Evolutionary conservation across 2,888 invertebrate species (phyloP).

Genomic region (Syritta pipiens): DNA sequence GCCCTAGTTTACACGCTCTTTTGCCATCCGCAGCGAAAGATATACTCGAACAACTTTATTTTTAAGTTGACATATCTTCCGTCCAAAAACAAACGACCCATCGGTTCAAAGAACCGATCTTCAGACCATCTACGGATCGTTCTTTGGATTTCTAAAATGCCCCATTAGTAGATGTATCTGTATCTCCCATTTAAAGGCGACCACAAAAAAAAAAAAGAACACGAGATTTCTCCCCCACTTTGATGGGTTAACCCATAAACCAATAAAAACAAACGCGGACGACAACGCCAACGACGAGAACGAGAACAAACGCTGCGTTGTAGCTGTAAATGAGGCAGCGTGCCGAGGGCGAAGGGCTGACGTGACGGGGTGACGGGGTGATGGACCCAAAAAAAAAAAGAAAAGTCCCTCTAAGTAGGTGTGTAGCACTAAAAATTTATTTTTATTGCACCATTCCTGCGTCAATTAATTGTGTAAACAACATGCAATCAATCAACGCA

Average conservation of each 20-base stretch:
- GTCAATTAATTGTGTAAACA: slow-evolving; percentile 69
- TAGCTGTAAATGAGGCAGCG: slow-evolving; percentile 18
- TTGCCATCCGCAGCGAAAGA: too few relatives aligned
- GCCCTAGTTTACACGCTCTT: slow-evolving; percentile 61
- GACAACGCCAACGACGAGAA: too few relatives aligned
- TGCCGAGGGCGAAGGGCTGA: slow-evolving; percentile 14
- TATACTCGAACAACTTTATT: slow-evolving; percentile 24
- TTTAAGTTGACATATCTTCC: slow-evolving; percentile 39
- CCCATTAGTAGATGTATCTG: slow-evolving; percentile 42
- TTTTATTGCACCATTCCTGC: slow-evolving; percentile 65
- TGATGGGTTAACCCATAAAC: slow-evolving; percentile 46
- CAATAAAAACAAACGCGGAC: too few relatives aligned
- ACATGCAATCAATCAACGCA: slow-evolving; percentile 66
- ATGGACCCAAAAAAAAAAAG: slow-evolving; percentile 21
- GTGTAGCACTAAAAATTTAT: slow-evolving; percentile 54
- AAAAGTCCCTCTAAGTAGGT: slow-evolving; percentile 51
- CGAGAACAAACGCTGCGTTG: slow-evolving; percentile 17
- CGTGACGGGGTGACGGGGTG: too few relatives aligned
- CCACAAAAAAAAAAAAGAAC: slow-evolving; percentile 14
- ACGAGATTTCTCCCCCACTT: slow-evolving; percentile 53
- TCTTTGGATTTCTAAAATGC: slow-evolving; percentile 35
- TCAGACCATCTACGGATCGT: slow-evolving; percentile 28
- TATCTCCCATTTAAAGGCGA: slow-evolving; percentile 15
- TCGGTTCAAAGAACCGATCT: slow-evolving; percentile 18
- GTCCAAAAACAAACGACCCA: slow-evolving; percentile 3